A percentile compares a stretch with the other conserved stretches of the same genome.
Conservation (phyloP, 2,113 vertebrate genomes). For the Clupea harengus region DNA sequence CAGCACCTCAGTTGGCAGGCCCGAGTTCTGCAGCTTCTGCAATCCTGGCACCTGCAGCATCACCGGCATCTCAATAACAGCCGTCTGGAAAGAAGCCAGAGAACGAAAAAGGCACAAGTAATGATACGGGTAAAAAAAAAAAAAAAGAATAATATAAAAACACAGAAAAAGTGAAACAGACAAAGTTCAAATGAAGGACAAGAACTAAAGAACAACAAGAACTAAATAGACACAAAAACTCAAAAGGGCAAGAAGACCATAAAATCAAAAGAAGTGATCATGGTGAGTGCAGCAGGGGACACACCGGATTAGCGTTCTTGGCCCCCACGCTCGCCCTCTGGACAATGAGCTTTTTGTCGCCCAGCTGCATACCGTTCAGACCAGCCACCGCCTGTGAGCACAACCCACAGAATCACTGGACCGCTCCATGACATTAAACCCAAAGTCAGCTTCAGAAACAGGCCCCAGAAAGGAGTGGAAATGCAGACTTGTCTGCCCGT, state of each 20-base stretch:
- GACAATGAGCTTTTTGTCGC: conserved; percentile 77
- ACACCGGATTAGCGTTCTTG: conserved; percentile 71
- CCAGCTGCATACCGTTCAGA: conserved; percentile 78
- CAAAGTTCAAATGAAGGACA: neutral
- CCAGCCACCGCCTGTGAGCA: conserved; percentile 68
- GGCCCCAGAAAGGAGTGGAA: neutral
- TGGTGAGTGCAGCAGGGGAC: conserved; percentile 21
- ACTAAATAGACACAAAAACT: too few species aligned
- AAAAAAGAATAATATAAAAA: neutral
- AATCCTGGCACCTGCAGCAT: conserved; percentile 73
- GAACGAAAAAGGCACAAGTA: neutral
- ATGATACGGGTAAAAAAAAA: neutral
- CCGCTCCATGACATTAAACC: conserved; percentile 19
- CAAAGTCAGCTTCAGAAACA: conserved; percentile 12
- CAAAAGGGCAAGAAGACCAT: neutral
- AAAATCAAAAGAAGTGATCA: neutral
- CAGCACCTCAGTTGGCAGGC: conserved; percentile 70
- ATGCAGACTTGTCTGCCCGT: neutral
- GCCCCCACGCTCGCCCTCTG: conserved; percentile 76
- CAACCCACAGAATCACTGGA: conserved; percentile 8
- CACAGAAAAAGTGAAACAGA: neutral
- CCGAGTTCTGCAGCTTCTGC: conserved; percentile 67
- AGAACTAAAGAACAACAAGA: neutral
- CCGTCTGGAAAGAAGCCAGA: conserved; percentile 48
- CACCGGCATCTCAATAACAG: conserved; percentile 67